Percentiles rank a stretch among this genome's conserved stretches.
phyloP scores from a whole-genome alignment of 2,888 invertebrate genomes.

The Phorcus lineatus region DNA sequence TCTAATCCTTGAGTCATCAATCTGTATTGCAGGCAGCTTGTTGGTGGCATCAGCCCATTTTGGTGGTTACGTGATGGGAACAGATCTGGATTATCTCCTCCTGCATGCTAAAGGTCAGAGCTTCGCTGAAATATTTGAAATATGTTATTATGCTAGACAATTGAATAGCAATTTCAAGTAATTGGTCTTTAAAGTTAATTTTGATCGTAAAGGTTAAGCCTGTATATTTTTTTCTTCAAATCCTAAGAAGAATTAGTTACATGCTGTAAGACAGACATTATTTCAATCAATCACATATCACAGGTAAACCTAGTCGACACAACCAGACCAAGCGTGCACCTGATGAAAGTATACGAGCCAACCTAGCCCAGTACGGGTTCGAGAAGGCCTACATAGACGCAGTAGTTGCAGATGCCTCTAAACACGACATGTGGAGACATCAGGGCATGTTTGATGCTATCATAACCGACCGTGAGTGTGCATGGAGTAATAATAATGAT shows the following conservation, averaged over 20 bases:
- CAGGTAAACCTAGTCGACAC: conserved; percentile 76
- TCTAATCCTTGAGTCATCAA: no score
- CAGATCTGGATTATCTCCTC: conserved; percentile 95
- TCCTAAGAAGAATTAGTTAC: no score
- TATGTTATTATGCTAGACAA: no score
- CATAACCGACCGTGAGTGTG: conserved; percentile 86
- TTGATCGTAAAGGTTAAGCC: no score
- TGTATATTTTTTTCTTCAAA: no score
- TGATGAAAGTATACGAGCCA: conserved; percentile 91
- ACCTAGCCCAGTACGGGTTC: conserved; percentile 91
- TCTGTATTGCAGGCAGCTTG: conserved; percentile 67
- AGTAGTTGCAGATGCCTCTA: conserved; percentile 92
- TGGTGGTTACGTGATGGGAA: conserved; percentile 73
- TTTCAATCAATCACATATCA: neutral
- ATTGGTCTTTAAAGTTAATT: no score
- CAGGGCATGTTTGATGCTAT: conserved; percentile 89
- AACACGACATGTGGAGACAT: conserved; percentile 87
- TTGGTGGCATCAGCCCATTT: conserved; percentile 72
- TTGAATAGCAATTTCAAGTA: no score
- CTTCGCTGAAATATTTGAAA: neutral
- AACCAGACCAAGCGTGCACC: conserved; percentile 77
- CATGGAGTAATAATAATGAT: neutral
- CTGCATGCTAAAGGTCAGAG: conserved; percentile 83
- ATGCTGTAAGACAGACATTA: no score
- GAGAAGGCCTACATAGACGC: conserved; percentile 88